Percentiles rank a stretch among this genome's conserved stretches.
Conservation (phyloP, 37 sponge, comb jelly and placozoan genomes). For the Aphrocallistes beatrix region DNA sequence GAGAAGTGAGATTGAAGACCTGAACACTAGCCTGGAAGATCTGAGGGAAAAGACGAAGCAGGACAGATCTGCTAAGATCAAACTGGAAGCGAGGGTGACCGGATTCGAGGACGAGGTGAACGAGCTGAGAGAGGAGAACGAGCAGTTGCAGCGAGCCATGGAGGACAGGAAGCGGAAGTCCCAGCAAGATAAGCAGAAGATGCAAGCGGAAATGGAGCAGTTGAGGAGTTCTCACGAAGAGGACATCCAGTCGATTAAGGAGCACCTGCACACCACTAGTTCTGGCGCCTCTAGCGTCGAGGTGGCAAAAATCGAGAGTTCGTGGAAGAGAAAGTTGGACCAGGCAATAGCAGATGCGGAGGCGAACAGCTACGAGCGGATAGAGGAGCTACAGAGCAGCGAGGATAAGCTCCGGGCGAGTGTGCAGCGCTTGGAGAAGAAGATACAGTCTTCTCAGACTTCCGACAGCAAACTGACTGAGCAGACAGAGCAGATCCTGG, state of each 20-base stretch:
- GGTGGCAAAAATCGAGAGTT: slow-evolving; percentile 53
- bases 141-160: slow-evolving; percentile 47
- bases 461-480: slow-evolving; percentile 15
- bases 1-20: background rate
- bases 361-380: background rate
- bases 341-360: slow-evolving; percentile 25
- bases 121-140: slow-evolving; percentile 62
- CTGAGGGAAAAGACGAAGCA: background rate
- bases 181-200: background rate
- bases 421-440: background rate
- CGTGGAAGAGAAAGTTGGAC: slow-evolving; percentile 48
- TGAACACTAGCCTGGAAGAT: background rate
- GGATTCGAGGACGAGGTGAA: slow-evolving; percentile 48
- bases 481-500: slow-evolving; percentile 13
- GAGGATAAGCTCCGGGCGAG: background rate
- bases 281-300: background rate
- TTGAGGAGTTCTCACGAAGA: slow-evolving; percentile 19
- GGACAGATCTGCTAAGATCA: background rate
- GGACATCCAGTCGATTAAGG: slow-evolving; percentile 18
- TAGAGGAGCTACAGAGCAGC: background rate
- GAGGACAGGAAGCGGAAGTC: slow-evolving; percentile 14
- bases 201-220: background rate
- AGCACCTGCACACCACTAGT: background rate
- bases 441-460: background rate
- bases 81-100: slow-evolving; percentile 36